Base-by-base conservation (phyloP, 2,888 invertebrate genomes). In the Drosophila acutilabella region DNA sequence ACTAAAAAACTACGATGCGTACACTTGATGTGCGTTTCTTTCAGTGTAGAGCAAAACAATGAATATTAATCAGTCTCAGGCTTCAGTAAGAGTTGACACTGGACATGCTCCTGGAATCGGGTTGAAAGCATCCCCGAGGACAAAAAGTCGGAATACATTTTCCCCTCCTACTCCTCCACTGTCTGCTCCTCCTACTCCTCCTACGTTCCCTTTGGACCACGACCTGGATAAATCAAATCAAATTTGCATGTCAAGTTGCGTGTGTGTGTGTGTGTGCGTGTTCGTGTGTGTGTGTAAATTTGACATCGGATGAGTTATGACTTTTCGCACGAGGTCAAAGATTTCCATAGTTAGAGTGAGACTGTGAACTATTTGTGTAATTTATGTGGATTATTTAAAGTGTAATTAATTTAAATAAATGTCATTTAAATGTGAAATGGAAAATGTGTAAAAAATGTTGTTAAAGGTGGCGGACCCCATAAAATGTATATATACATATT, bases 331-430 rank as follows among this genome's bases (percentile, higher is more conserved):
- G 44, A 44, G 44, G 20, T 44, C 44, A 44, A 20, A 20, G 20
- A n/a, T 30, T 8, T 6, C 7, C 30, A 30, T 6, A 30, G 13
- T 44, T 4, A 11, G 4, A 6, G 18, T 2, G 20, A 36, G 44
- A 4, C 5, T 44, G 13, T 11, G 6, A 44, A 23, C 40, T 23
- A 18, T 7, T n/a, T 36, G 10, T 3, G n/a, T 42, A 16, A 41
- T 42, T 33, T 42, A 11, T 36, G 44, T 7, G 18, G 18, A 56
- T 44, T 52, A 23, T 74, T 74, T 61, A 57, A 53, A 61, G 60
- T 33, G 53, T 50, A 53, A 36, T 58, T 41, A 23, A 51, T 57
- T 76, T 74, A 48, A 64, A 76, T 74, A 60, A 76, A 20, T 20
- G 20, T 20, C 20, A 64, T 56, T 50, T 74, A 52, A 13, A 11